Evolutionary conservation across 2,888 invertebrate genomes (phyloP).

Genomic region (Morinoia aosen): DNA sequence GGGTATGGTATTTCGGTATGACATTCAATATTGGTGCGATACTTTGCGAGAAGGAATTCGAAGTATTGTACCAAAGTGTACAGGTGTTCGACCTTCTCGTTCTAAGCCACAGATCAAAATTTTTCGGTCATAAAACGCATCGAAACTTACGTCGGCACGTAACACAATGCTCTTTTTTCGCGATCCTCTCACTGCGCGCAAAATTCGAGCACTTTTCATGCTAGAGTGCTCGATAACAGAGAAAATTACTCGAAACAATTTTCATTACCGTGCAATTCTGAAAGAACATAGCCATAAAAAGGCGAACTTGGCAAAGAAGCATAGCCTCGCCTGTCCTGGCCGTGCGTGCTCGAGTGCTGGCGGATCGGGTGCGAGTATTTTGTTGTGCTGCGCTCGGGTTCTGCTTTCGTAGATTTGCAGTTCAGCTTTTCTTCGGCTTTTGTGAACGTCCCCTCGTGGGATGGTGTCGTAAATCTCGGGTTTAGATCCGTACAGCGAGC

Average conservation of each 20-base stretch:
- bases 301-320: background rate
- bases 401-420: background rate
- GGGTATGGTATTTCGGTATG: no score
- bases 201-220: background rate
- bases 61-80: background rate
- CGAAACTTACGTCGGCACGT: background rate
- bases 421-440: constrained; percentile 4
- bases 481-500: background rate
- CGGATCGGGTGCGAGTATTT: background rate
- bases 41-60: background rate
- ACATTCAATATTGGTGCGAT: background rate
- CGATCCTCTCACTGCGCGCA: background rate
- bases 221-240: background rate
- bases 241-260: background rate
- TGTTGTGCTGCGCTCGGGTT: background rate
- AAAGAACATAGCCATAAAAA: background rate
- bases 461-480: background rate
- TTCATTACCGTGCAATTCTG: background rate
- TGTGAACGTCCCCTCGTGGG: background rate
- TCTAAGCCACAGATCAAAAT: background rate
- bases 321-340: background rate
- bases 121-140: background rate
- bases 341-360: background rate
- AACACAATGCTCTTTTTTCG: background rate
- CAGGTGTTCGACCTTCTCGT: background rate